Evolutionary conservation across 2,888 invertebrate genomes (phyloP).

Genomic region (Biston betularia): DNA sequence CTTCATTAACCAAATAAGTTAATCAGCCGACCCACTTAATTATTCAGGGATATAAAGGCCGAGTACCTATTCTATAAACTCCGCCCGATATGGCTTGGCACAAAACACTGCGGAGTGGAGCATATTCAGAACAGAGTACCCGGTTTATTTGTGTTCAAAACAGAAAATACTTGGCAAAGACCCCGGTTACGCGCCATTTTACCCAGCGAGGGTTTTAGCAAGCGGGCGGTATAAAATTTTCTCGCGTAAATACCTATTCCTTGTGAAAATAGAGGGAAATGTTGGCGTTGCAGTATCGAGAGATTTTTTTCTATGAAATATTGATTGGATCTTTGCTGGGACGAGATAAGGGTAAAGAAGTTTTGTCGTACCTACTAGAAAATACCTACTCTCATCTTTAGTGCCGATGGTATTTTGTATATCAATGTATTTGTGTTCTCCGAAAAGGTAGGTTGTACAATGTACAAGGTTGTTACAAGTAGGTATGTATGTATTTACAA

Average conservation of each 20-base stretch:
- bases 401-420: background rate
- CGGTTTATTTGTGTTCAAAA: slow-evolving; percentile 62
- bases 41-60: slow-evolving; percentile 50
- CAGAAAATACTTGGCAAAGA: slow-evolving; percentile 63
- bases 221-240: slow-evolving; percentile 47
- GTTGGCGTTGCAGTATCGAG: slow-evolving; percentile 46
- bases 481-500: too few species aligned
- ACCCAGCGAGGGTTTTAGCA: slow-evolving; percentile 47
- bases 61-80: slow-evolving; percentile 55
- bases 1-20: slow-evolving; percentile 48
- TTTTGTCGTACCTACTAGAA: slow-evolving; percentile 5
- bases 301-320: slow-evolving; percentile 41
- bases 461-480: too few species aligned
- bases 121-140: slow-evolving; percentile 57
- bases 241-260: slow-evolving; percentile 46
- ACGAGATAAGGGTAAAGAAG: slow-evolving; percentile 19
- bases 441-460: too few species aligned
- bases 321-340: slow-evolving; percentile 28
- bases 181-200: slow-evolving; percentile 47
- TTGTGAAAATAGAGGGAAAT: slow-evolving; percentile 45
- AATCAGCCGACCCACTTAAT: slow-evolving; percentile 50
- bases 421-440: too few species aligned
- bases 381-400: background rate
- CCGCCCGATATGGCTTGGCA: slow-evolving; percentile 61
- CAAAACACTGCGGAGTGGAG: slow-evolving; percentile 55